Percentiles rank a stretch among this genome's conserved stretches.
phyloP scores from a whole-genome alignment of 2,113 vertebrate species.

The Mesocricetus auratus region DNA sequence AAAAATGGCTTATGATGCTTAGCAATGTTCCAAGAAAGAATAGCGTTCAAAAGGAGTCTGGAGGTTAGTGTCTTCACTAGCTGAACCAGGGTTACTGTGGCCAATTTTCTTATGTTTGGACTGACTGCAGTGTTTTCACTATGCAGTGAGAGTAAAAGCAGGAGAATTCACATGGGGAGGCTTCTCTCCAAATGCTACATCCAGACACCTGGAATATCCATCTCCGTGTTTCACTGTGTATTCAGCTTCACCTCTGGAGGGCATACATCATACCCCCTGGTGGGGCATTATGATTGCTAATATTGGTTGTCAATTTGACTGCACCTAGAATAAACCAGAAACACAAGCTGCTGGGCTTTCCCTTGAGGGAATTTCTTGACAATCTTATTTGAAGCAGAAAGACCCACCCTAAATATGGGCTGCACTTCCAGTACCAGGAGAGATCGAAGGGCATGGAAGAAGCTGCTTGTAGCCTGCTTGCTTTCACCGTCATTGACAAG shows the following conservation, averaged over 20 bases:
- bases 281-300: not conserved
- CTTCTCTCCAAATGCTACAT: not conserved
- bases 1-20: not conserved
- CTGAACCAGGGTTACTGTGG: not conserved
- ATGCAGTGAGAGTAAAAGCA: not conserved
- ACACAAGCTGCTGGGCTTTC: not conserved
- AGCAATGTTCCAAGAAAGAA: not conserved
- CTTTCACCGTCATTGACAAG: not conserved
- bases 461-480: not conserved
- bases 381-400: not conserved
- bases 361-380: not conserved
- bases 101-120: not conserved
- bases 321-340: not conserved
- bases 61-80: too few relatives aligned
- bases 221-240: not conserved
- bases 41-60: not conserved
- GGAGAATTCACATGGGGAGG: not conserved
- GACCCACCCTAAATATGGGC: not conserved
- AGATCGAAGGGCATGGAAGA: not conserved
- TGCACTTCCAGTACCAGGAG: not conserved
- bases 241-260: not conserved
- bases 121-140: not conserved
- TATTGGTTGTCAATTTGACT: not conserved
- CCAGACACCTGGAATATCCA: not conserved
- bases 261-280: too few relatives aligned